phyloP scores from a whole-genome alignment of 2,888 invertebrate species.

The Sericinus montela region DNA sequence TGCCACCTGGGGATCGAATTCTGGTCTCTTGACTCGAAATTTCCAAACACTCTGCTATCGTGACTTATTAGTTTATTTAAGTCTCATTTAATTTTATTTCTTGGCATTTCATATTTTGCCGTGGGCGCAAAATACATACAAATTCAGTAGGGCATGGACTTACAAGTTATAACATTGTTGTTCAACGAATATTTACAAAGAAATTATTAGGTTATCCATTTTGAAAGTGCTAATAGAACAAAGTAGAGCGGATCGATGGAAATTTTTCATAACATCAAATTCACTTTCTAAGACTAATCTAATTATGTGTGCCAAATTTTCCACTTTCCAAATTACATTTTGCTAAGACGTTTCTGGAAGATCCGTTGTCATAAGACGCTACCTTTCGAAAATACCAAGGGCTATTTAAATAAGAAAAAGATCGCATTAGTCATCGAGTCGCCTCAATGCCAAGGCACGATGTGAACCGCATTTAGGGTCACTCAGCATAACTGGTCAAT shows the following conservation, averaged over 20 bases:
- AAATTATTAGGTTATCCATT: neutral
- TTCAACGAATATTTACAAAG: neutral
- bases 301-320: slow-evolving; percentile 4
- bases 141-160: too few species aligned
- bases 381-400: neutral
- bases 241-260: slow-evolving; percentile 5
- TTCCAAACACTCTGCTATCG: too few species aligned
- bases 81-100: too few species aligned
- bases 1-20: too few species aligned
- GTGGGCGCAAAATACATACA: too few species aligned
- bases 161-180: too few species aligned
- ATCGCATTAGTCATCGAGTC: slow-evolving; percentile 52
- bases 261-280: slow-evolving; percentile 5
- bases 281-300: slow-evolving; percentile 10
- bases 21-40: too few species aligned
- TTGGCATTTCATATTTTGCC: too few species aligned
- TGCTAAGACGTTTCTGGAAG: neutral
- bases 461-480: slow-evolving; percentile 39
- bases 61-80: too few species aligned
- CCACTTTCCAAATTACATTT: slow-evolving; percentile 9
- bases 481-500: slow-evolving; percentile 51
- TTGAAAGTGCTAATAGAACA: slow-evolving; percentile 7
- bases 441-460: slow-evolving; percentile 70
- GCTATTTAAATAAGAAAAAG: slow-evolving; percentile 9
- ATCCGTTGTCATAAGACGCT: slow-evolving; percentile 3